phyloP scores from a whole-genome alignment of 2,888 invertebrate genomes.

The Leptopilina myrica region DNA sequence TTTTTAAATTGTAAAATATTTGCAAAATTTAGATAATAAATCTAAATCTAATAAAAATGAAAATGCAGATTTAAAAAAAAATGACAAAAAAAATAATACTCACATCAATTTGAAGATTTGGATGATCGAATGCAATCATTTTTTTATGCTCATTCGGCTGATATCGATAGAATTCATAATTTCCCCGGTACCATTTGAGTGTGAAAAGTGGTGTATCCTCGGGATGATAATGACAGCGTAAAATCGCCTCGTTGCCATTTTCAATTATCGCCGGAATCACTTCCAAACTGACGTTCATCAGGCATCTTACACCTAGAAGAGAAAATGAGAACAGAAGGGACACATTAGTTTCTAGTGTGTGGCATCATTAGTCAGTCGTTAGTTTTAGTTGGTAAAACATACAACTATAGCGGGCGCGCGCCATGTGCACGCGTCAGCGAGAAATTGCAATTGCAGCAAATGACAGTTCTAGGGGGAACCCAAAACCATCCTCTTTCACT shows the following conservation, averaged over 20 bases:
- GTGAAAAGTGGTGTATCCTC: constrained; percentile 87
- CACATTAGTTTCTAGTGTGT: constrained; percentile 63
- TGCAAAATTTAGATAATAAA: too few species aligned
- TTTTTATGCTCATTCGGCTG: constrained; percentile 86
- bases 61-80: neutral
- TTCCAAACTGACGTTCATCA: constrained; percentile 84
- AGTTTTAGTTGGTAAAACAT: constrained; percentile 10
- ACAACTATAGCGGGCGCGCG: neutral
- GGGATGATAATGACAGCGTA: constrained; percentile 87
- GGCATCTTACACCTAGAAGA: constrained; percentile 80
- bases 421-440: constrained; percentile 66
- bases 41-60: too few species aligned
- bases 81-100: constrained; percentile 78
- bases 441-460: constrained; percentile 71
- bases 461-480: constrained; percentile 59
- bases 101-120: constrained; percentile 89
- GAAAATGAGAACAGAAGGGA: constrained; percentile 52
- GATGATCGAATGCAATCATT: constrained; percentile 85
- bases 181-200: constrained; percentile 92
- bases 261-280: constrained; percentile 85
- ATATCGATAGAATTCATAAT: constrained; percentile 89
- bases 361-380: constrained; percentile 70
- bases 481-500: too few species aligned
- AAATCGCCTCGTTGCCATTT: constrained; percentile 82
- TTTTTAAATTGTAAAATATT: too few species aligned